Percentiles rank a stretch among this genome's conserved stretches.
Evolutionary conservation across 2,113 vertebrate species (phyloP).

Genomic region (Chitala chitala): DNA sequence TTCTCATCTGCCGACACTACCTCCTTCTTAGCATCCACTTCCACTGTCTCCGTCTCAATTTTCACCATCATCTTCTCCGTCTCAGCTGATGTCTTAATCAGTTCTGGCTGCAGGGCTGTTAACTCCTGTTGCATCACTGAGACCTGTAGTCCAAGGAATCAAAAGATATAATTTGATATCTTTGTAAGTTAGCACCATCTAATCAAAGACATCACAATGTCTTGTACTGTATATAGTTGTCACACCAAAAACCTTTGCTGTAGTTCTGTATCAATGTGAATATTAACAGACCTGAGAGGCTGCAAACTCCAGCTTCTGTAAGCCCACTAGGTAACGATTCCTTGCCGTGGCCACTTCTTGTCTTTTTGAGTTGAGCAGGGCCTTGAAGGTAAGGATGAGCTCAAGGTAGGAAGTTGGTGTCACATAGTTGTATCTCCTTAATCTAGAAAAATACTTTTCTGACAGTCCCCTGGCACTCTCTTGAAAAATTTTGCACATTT

Average conservation of each 20-base stretch:
- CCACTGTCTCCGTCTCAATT: conserved; percentile 75
- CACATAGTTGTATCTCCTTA: conserved; percentile 84
- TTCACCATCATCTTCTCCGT: conserved; percentile 82
- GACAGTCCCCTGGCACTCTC: conserved; percentile 74
- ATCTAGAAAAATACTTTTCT: conserved; percentile 59
- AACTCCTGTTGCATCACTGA: conserved; percentile 81
- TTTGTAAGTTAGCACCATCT: no score
- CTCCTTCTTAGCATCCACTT: conserved; percentile 85
- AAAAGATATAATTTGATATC: neutral
- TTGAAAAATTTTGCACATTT: conserved; percentile 86
- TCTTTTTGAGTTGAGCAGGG: conserved; percentile 72
- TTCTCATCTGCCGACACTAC: conserved; percentile 81
- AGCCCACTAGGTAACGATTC: conserved; percentile 75
- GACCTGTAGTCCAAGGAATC: conserved; percentile 59
- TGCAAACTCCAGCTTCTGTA: conserved; percentile 85
- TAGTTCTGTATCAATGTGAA: no score
- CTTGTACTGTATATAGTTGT: neutral
- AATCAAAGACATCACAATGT: no score
- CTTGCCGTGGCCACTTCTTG: conserved; percentile 71
- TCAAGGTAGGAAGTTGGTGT: conserved; percentile 90
- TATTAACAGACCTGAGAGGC: conserved; percentile 85
- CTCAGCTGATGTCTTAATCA: conserved; percentile 79
- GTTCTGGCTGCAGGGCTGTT: conserved; percentile 81
- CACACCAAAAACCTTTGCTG: no score
- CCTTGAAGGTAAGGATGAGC: conserved; percentile 85